Percentiles rank a stretch among this genome's conserved stretches.
These are phyloP conservation scores for Aspidapion aeneum DNA, from an alignment of 2,888 invertebrate genomes.

Conservation along the genomic window DNA sequence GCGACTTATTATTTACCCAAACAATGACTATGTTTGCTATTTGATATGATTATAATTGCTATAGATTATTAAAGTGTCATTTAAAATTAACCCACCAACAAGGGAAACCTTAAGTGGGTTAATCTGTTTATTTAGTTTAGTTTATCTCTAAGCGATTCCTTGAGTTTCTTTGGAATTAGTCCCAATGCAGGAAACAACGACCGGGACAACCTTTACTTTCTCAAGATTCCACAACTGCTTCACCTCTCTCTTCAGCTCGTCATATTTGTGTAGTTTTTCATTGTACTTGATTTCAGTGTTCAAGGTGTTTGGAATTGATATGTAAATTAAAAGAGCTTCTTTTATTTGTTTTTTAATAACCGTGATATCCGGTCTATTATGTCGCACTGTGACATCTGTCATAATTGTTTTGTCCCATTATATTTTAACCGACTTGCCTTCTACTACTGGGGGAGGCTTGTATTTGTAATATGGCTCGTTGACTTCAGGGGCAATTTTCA, in stretches of 20 bases:
- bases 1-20: too few species aligned
- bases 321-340: background rate
- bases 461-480: background rate
- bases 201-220: too few species aligned
- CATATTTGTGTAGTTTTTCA: background rate
- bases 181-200: too few species aligned
- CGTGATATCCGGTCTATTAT: slow-evolving; percentile 5
- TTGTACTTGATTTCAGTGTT: background rate
- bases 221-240: background rate
- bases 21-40: too few species aligned
- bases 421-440: background rate
- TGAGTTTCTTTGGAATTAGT: too few species aligned
- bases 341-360: background rate
- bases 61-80: too few species aligned
- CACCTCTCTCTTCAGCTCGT: background rate
- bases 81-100: too few species aligned
- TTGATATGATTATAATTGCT: too few species aligned
- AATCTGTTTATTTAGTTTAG: too few species aligned
- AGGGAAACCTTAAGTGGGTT: too few species aligned
- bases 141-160: too few species aligned
- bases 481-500: background rate
- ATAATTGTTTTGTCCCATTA: slow-evolving; percentile 1
- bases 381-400: slow-evolving; percentile 1
- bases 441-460: background rate
- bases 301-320: background rate